phyloP scores from a whole-genome alignment of 2,113 vertebrate species.

The Cricetomys ansorgei region DNA sequence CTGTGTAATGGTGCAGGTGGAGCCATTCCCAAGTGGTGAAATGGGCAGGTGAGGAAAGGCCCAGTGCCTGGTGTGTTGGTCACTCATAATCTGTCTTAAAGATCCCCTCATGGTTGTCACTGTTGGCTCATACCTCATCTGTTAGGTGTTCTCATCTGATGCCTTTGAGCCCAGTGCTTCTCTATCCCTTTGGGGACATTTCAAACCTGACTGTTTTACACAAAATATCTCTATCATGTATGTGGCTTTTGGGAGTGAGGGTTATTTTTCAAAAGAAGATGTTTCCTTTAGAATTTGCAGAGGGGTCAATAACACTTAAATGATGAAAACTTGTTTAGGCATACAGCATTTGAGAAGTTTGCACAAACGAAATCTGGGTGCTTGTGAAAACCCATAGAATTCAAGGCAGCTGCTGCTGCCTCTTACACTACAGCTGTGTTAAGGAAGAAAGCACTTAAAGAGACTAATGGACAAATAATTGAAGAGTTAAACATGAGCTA shows the following conservation, averaged over 20 bases:
- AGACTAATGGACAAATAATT: slow-evolving; percentile 66
- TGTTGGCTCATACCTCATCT: slow-evolving; percentile 31
- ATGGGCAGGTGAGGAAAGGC: not conserved
- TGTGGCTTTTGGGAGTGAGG: slow-evolving; percentile 69
- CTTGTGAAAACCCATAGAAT: slow-evolving; percentile 46
- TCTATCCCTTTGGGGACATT: slow-evolving; percentile 59
- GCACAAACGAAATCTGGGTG: slow-evolving; percentile 49
- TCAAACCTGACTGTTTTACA: slow-evolving; percentile 13
- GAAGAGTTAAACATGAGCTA: slow-evolving; percentile 68
- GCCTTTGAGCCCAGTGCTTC: slow-evolving; percentile 51
- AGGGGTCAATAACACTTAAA: slow-evolving; percentile 57
- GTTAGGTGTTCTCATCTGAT: slow-evolving; percentile 51
- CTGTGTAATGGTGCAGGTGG: not conserved
- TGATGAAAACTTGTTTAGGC: slow-evolving; percentile 71
- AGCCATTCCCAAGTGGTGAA: not conserved
- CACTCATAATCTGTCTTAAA: not conserved
- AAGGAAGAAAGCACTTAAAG: slow-evolving; percentile 66
- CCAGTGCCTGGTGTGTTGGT: not conserved
- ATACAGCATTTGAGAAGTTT: slow-evolving; percentile 56
- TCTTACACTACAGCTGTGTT: slow-evolving; percentile 69
- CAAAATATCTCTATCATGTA: slow-evolving; percentile 59
- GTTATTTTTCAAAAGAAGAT: slow-evolving; percentile 76
- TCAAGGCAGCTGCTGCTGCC: slow-evolving; percentile 61
- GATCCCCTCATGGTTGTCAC: not conserved
- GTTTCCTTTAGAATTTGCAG: slow-evolving; percentile 61